Evolutionary conservation across 2,797 vertebrate species (phyloP).

Genomic region (Allobates femoralis): DNA sequence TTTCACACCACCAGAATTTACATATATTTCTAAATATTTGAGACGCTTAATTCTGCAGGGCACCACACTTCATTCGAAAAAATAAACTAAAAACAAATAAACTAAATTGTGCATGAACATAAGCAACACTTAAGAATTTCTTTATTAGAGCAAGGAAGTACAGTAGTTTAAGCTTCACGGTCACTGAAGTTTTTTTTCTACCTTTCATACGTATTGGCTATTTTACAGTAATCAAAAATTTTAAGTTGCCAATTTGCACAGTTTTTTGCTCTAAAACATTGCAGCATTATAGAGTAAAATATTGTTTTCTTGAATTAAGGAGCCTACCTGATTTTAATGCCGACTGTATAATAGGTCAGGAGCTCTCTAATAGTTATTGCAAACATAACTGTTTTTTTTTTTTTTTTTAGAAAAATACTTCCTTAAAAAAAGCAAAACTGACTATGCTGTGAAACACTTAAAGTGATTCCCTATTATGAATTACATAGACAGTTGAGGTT

Average conservation of each 20-base stretch:
- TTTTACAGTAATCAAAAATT: not conserved
- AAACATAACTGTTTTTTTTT: not conserved
- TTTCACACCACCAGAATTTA: too few relatives aligned
- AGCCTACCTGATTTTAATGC: too few relatives aligned
- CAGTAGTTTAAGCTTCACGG: too few relatives aligned
- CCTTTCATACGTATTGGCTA: too few relatives aligned
- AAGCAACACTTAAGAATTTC: not conserved
- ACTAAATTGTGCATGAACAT: not conserved
- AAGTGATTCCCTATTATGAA: not conserved
- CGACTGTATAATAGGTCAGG: not conserved
- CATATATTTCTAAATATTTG: too few relatives aligned
- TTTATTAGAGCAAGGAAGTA: too few relatives aligned
- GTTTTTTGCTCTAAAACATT: too few relatives aligned
- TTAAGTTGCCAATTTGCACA: not conserved
- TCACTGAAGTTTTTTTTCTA: too few relatives aligned
- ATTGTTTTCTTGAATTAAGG: too few relatives aligned
- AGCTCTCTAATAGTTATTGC: not conserved
- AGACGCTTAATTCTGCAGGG: too few relatives aligned
- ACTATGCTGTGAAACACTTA: not conserved
- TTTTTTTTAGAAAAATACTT: not conserved
- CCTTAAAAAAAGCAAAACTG: not conserved
- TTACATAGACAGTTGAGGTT: not conserved
- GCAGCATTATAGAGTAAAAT: too few relatives aligned
- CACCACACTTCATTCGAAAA: too few relatives aligned
- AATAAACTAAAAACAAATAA: not conserved